Conservation (phyloP, 2,113 vertebrate genomes). For the Ceyx margarethae region DNA sequence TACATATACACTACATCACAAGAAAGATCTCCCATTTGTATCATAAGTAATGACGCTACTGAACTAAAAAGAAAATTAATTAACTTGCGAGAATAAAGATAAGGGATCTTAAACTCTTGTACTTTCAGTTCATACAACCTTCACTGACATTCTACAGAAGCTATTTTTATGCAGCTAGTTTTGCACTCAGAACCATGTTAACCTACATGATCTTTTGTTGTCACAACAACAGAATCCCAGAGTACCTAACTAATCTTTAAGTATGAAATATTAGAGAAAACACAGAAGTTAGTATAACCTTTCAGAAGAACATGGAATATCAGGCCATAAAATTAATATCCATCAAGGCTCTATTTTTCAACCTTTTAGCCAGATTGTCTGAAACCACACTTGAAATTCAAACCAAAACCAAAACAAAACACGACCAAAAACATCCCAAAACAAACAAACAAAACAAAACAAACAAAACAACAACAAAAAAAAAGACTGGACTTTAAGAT, state of each 20-base stretch:
- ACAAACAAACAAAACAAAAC: no score
- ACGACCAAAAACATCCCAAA: no score
- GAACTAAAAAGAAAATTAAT: neutral
- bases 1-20: neutral
- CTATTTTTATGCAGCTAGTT: neutral
- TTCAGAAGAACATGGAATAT: neutral
- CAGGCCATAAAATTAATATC: neutral
- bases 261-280: neutral
- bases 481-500: neutral
- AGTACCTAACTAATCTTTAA: neutral
- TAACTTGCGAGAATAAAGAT: neutral
- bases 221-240: neutral
- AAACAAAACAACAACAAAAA: neutral
- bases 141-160: neutral
- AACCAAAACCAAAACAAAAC: neutral
- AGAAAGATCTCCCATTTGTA: neutral
- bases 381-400: neutral
- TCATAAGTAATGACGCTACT: neutral
- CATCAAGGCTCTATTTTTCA: neutral
- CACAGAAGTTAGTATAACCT: neutral
- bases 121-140: neutral
- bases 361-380: neutral
- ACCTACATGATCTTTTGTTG: neutral
- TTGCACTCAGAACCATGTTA: neutral
- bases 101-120: neutral